Evolutionary conservation across 1,140 invertebrate species (phyloP).

Genomic region (Pararge aegeria): DNA sequence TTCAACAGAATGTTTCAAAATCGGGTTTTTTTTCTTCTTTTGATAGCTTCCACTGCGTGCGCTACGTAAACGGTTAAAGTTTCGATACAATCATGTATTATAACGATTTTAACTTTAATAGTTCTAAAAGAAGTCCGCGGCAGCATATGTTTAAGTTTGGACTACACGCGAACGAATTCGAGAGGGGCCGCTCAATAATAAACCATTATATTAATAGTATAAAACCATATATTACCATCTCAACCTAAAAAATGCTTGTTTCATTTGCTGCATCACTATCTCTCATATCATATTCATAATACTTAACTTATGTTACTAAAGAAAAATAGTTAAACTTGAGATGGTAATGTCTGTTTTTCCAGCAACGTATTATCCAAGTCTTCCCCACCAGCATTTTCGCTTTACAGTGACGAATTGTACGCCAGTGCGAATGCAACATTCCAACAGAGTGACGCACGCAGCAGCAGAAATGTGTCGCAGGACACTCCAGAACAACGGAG

Average conservation of each 20-base stretch:
- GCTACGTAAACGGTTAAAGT: no score
- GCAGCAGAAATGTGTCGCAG: slow-evolving; percentile 14
- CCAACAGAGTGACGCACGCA: slow-evolving; percentile 11
- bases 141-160: no score
- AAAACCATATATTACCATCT: slow-evolving; percentile 30
- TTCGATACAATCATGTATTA: no score
- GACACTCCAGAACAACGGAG: slow-evolving; percentile 1
- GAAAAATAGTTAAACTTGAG: slow-evolving; percentile 26
- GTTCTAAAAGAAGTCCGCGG: no score
- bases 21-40: no score
- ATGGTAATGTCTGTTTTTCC: slow-evolving; percentile 57
- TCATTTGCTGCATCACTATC: slow-evolving; percentile 6
- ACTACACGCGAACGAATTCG: no score
- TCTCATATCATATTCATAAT: slow-evolving; percentile 5
- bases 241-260: slow-evolving; percentile 13
- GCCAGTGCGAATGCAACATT: slow-evolving; percentile 3
- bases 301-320: neutral
- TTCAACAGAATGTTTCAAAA: no score
- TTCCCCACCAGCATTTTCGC: slow-evolving; percentile 50
- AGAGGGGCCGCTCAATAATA: no score
- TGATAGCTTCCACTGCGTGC: no score
- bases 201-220: neutral
- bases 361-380: slow-evolving; percentile 58
- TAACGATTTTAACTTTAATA: no score
- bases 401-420: slow-evolving; percentile 52